Base-by-base conservation (phyloP, 1,140 invertebrate species). In the Polypedilum pembai region DNA sequence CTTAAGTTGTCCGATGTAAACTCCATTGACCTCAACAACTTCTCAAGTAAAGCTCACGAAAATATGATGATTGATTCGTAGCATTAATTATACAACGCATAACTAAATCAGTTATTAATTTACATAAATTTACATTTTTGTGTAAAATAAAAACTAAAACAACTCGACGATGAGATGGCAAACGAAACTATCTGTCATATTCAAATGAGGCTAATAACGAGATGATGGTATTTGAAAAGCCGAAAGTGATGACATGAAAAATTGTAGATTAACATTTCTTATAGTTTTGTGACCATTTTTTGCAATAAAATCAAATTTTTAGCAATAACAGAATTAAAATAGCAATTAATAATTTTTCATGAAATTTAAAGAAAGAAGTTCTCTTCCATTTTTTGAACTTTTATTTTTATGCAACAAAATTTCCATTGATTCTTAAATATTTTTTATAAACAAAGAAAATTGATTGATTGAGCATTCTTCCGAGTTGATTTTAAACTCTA, bases 41-140 rank as follows among this genome's bases (percentile, higher is more conserved):
- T n/a, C 4, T 56, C 45, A 15, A 56, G 12, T 56, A 56, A 56
- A n/a, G 45, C 45, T 56, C 45, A 56, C 45, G 15, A 56, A 33
- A 56, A 56, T 56, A n/a, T 56, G 45, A 56, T 56, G 45, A 56
- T 56, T 56, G 45, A 56, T 56, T 56, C n/a, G 45, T 56, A n/a
- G 45, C 45, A 56, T 56, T 56, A 56, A n/a, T 56, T 56, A 56
- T 12, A 56, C 45, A n/a, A 56, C 45, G 45, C 45, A 56, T 56
- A 56, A 56, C 45, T 56, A 12, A 56, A 56, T 56, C n/a, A 12
- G 8, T 56, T 56, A 56, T 56, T 56, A 56, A 56, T 56, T 56
- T 56, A n/a, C 45, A 56, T 56, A 56, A 56, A 56, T 56, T 56
- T n/a, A 56, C 45, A 56, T 56, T n/a, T 56, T 56, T n/a, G 15